Percentiles rank a stretch among this genome's conserved stretches.
phyloP scores from a whole-genome alignment of 2,797 vertebrate genomes.

The Ctenosaura bakeri region DNA sequence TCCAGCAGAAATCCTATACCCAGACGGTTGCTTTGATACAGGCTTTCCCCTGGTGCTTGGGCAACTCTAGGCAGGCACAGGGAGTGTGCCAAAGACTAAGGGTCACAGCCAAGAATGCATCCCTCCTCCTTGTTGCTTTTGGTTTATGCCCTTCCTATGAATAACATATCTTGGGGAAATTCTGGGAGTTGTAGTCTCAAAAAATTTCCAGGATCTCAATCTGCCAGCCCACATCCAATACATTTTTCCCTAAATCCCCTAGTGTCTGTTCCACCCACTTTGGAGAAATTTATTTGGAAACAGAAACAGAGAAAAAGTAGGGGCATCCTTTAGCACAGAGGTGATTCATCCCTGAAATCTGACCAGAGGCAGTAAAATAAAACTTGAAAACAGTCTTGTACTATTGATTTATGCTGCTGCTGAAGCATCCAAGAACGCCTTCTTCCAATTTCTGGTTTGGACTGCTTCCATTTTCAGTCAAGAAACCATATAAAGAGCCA shows the following conservation, averaged over 20 bases:
- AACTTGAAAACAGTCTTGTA: neutral
- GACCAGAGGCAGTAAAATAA: neutral
- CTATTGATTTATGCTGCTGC: slow-evolving; percentile 1
- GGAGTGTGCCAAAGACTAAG: neutral
- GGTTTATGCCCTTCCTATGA: neutral
- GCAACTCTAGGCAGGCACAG: too few relatives aligned
- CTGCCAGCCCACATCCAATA: neutral
- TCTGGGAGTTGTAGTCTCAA: too few relatives aligned
- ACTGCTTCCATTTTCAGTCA: neutral
- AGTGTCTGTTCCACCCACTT: neutral
- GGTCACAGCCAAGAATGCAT: neutral
- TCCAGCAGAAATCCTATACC: too few relatives aligned
- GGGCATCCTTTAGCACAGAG: slow-evolving; percentile 7
- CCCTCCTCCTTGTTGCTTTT: neutral
- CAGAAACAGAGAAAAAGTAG: neutral
- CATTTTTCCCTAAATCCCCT: neutral
- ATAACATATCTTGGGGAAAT: neutral
- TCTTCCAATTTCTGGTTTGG: slow-evolving; percentile 1
- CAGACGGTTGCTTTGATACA: neutral
- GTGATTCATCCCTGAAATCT: slow-evolving; percentile 23
- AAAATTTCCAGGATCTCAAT: neutral
- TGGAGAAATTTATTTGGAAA: slow-evolving; percentile 1
- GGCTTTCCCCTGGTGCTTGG: too few relatives aligned
- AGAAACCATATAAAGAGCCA: neutral
- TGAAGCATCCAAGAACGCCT: neutral